phyloP scores from a whole-genome alignment of 2,113 vertebrate species.

The human region DNA sequence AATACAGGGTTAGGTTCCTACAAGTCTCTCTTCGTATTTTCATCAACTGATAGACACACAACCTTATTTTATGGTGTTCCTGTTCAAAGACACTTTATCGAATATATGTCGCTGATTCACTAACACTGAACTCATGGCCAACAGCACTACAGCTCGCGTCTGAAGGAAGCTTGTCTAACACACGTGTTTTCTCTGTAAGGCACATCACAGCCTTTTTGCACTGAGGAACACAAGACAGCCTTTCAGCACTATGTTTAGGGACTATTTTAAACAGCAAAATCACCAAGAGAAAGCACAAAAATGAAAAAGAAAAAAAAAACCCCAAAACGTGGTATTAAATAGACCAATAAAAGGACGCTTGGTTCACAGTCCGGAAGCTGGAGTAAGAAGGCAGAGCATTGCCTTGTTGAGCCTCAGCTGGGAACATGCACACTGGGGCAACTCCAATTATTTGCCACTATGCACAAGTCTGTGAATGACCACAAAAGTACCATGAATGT shows the following conservation, averaged over 20 bases:
- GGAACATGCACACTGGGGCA: not conserved
- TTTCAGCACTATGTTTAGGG: not conserved
- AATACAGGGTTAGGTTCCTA: not conserved
- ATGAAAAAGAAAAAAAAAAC: not conserved
- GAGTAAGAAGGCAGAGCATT: not conserved
- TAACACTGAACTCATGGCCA: not conserved
- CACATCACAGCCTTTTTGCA: not conserved
- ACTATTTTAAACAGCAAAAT: conserved; percentile 33
- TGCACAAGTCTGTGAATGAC: not conserved
- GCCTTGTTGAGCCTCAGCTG: not conserved
- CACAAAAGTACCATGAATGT: not conserved
- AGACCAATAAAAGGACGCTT: not conserved
- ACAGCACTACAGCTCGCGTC: not conserved
- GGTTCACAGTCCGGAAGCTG: not conserved
- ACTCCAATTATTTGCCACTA: not conserved
- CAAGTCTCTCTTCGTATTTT: not conserved
- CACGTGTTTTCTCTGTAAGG: not conserved
- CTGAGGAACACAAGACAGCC: not conserved
- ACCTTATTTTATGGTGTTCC: not conserved
- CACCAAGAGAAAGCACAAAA: conserved; percentile 11
- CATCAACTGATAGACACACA: not conserved
- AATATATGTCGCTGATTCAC: not conserved
- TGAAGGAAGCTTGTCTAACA: not conserved
- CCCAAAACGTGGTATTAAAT: not conserved
- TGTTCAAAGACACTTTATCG: not conserved